Percentiles rank a stretch among this genome's conserved stretches.
These are phyloP conservation scores for Calonectris borealis DNA, from an alignment of 2,113 vertebrate species.

Conservation along the genomic window DNA sequence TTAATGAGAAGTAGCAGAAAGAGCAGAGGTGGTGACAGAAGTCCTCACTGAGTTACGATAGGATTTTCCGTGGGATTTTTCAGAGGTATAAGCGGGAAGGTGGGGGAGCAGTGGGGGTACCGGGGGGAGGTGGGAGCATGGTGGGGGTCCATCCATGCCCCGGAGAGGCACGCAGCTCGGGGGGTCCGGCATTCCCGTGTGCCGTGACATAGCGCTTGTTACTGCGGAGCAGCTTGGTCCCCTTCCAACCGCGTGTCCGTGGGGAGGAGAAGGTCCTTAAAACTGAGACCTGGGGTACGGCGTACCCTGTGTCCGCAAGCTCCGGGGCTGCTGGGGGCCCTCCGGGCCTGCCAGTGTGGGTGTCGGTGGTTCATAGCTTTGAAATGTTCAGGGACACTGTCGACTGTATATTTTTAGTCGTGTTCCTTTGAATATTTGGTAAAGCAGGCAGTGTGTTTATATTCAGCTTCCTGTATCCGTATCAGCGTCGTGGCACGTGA, in stretches of 20 bases:
- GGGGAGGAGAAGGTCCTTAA: background rate
- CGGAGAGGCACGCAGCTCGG: rapidly evolving
- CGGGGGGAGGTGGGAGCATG: too few relatives aligned
- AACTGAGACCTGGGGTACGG: background rate
- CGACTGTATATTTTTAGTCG: background rate
- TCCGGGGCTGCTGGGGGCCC: background rate
- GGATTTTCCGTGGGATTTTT: background rate
- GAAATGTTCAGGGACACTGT: background rate
- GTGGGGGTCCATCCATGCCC: background rate
- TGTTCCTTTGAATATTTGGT: background rate
- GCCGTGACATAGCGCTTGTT: rapidly evolving
- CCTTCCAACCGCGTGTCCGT: background rate
- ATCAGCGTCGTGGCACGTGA: constrained; percentile 23
- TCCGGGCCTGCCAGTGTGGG: rapidly evolving
- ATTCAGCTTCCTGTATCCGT: constrained; percentile 13
- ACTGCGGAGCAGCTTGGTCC: background rate
- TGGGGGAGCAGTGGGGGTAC: background rate
- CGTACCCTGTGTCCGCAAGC: background rate
- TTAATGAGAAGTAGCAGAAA: background rate
- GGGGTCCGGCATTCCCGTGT: background rate
- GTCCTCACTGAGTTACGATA: rapidly evolving
- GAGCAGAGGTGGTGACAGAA: background rate
- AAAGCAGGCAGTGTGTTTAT: constrained; percentile 4
- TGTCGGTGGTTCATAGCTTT: rapidly evolving
- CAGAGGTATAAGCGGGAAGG: background rate